Evolutionary conservation across 2,888 invertebrate genomes (phyloP), one percentile per base, ranked within the genome.

Genomic region (Didymodactylos carnosus): DNA sequence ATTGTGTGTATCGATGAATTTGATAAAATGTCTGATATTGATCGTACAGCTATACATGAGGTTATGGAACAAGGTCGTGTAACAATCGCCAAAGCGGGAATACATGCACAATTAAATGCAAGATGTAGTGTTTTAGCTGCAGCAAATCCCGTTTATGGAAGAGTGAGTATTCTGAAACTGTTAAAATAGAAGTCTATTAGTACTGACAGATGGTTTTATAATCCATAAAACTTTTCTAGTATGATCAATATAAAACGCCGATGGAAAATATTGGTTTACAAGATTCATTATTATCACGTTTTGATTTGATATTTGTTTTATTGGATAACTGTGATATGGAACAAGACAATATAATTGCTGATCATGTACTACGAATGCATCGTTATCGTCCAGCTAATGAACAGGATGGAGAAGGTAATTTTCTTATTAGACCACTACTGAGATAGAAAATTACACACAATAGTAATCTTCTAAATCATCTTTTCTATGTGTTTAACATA

Each of bases 221-320:
- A 84, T 85, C 7, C 83, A 94, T 90, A n/a, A n/a, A n/a, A n/a
- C n/a, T 3, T 23, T 49, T 49, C 13, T 25, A 62, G 62, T 98
- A 99, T 81, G 94, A 99, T 85, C 94, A 94, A 81, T 97, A 94
- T 85, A 97, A 95, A 85, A 92, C 94, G 0, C 98, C 98, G 0
- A 98, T 98, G 97, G 97, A 98, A 84, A 98, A 98, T 84, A 99
- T 98, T 80, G 97, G 95, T 0, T 86, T 99, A 51, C 98, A 98
- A 84, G 83, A 84, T 76, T 84, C 83, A 0, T 83, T 98, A 76
- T 86, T 98, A 46, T 97, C 97, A 0, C 93, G 98, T 86, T 98
- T 98, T 84, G 98, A 98, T 87, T 86, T 97, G 79, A 86, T 99
- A 69, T 99, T 99, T 82, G 95, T 99, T 77, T 89, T 98, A 87